Evolutionary conservation across 2,888 invertebrate species (phyloP), one percentile per base, ranked within the genome.

Genomic region (Serripes groenlandicus): DNA sequence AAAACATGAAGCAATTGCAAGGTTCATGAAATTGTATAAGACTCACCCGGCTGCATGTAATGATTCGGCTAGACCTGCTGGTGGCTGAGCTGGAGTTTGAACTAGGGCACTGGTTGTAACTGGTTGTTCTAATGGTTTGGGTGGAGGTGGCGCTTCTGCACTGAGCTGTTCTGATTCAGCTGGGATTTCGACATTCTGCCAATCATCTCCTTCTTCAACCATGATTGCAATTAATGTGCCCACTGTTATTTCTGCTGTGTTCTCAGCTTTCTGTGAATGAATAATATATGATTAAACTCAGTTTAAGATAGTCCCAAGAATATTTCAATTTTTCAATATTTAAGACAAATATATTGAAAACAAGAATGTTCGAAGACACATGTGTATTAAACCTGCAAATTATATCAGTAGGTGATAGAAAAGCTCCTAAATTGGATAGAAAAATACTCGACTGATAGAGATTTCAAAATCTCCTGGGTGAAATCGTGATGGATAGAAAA

Each of bases 141-240:
- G 62, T 42, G 76, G 15, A 49, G 79, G 4, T 26, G 85, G 42
- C 26, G 78, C 34, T 21, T 75, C 42, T 15, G 70, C 64, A 1
- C 75, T 11, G 21, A 54, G 28, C 11, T 71, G 58, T 18, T 69
- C 77, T 26, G 82, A 82, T 15, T 85, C 87, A 7, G 83, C 86
- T 5, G 94, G 94, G 5, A 94, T 80, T 68, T 92, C 87, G 21
- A 93, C 94, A 83, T 95, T 94, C 92, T 96, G 95, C 96, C 96
- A 96, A 91, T 96, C 96, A 89, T 96, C 96, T 0, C 96, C 96
- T 85, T 95, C 95, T 23, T 95, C 96, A 5, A 96, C 96, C 83
- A 96, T 95, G 42, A 96, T 91, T n/a, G 96, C 96, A 79, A 96
- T 96, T 79, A 96, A 87, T 5, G 87, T 85, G 4, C 94, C 94